Conservation (phyloP, 37 sponge, comb jelly and placozoan species). For the Chondrilla cf. caribensis region DNA sequence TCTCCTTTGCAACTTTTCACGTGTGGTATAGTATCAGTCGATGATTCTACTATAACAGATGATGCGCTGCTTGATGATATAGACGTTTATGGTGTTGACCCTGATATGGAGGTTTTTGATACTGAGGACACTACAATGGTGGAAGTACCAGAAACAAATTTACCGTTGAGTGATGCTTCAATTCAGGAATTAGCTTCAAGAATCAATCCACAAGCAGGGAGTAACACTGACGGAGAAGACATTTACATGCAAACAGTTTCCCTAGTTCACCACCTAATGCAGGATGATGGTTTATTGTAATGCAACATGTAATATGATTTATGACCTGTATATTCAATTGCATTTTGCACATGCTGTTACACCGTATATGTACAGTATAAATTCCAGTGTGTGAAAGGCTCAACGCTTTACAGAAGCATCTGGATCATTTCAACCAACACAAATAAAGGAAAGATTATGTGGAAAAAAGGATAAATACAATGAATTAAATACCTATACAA, state of each 20-base stretch:
- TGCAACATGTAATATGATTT: neutral
- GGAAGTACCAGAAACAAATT: neutral
- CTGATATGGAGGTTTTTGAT: neutral
- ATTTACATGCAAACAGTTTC: conserved; percentile 1
- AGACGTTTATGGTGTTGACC: conserved; percentile 1
- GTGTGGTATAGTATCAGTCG: neutral
- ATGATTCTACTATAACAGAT: neutral
- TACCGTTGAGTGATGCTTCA: conserved; percentile 4
- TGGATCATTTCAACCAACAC: too few relatives aligned
- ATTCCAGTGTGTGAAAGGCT: too few relatives aligned
- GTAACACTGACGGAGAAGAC: conserved; percentile 1
- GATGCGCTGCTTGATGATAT: neutral
- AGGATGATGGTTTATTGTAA: conserved; percentile 3
- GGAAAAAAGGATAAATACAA: too few relatives aligned
- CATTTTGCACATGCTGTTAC: neutral
- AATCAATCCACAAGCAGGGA: neutral
- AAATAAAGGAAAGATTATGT: too few relatives aligned
- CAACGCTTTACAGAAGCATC: too few relatives aligned
- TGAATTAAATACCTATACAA: too few relatives aligned
- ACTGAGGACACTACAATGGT: neutral
- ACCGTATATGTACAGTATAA: too few relatives aligned
- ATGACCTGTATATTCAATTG: too few relatives aligned
- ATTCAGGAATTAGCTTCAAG: neutral
- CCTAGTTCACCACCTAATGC: neutral
- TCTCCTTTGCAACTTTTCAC: conserved; percentile 20